phyloP scores from a whole-genome alignment of 2,888 invertebrate genomes.

The Latrodectus elegans region DNA sequence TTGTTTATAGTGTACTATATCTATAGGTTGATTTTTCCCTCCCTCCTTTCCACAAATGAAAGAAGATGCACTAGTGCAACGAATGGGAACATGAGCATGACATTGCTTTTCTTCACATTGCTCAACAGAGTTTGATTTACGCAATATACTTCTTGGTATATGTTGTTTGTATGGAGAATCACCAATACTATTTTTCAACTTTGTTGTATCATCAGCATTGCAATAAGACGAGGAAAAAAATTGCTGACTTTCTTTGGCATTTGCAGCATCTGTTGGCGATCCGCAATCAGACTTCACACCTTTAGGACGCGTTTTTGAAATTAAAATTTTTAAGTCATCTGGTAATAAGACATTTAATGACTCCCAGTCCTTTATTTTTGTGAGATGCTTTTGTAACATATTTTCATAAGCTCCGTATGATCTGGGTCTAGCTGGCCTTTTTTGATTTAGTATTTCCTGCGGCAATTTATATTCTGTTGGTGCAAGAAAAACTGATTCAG shows the following conservation, averaged over 20 bases:
- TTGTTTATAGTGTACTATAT: constrained; percentile 77
- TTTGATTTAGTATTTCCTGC: constrained; percentile 50
- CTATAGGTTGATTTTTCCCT: constrained; percentile 38
- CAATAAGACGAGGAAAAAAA: constrained; percentile 45
- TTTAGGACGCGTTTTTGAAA: constrained; percentile 59
- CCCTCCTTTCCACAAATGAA: constrained; percentile 49
- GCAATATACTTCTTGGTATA: constrained; percentile 83
- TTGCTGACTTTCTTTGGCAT: constrained; percentile 53
- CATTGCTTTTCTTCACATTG: constrained; percentile 70
- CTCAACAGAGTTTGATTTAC: constrained; percentile 77
- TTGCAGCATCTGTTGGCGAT: constrained; percentile 33
- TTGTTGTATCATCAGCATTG: constrained; percentile 73
- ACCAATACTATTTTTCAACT: constrained; percentile 81
- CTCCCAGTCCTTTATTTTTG: constrained; percentile 94
- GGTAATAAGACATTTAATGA: constrained; percentile 91
- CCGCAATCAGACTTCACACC: constrained; percentile 39
- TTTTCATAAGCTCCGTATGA: constrained; percentile 89
- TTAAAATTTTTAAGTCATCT: constrained; percentile 78
- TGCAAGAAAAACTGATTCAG: constrained; percentile 68
- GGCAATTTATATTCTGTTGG: constrained; percentile 70
- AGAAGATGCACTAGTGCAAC: constrained; percentile 83
- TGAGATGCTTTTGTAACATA: constrained; percentile 85
- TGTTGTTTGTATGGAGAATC: constrained; percentile 78
- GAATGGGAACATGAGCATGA: constrained; percentile 79
- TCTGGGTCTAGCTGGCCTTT: constrained; percentile 78